phyloP scores from a whole-genome alignment of 2,113 vertebrate species.

The Pleuronectes platessa region DNA sequence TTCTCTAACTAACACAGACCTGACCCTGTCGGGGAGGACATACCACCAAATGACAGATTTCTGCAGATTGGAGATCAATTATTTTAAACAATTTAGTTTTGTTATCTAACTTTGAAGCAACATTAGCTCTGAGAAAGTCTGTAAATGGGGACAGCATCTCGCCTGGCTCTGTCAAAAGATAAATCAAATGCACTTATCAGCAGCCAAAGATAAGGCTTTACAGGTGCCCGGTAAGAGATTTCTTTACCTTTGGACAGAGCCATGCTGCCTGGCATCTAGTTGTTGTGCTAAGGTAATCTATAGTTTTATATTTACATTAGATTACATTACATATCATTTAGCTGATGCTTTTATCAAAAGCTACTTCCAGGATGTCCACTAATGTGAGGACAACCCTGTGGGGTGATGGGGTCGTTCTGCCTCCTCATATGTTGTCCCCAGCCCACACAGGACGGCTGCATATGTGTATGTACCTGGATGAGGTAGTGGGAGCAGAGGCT shows the following conservation, averaged over 20 bases:
- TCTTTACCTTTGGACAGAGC: neutral
- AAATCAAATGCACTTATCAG: neutral
- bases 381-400: neutral
- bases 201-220: neutral
- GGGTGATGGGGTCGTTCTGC: neutral
- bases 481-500: slow-evolving; percentile 98
- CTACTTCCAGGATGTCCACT: neutral
- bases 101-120: neutral
- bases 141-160: neutral
- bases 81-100: neutral
- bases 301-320: neutral
- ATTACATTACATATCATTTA: no score
- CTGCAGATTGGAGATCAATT: neutral
- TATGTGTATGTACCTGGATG: slow-evolving; percentile 88
- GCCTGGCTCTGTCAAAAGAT: neutral
- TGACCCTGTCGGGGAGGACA: slow-evolving; percentile 1
- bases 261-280: neutral
- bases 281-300: neutral
- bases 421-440: neutral
- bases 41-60: neutral
- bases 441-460: slow-evolving; percentile 11
- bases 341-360: no score
- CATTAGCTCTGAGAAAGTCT: neutral
- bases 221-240: neutral
- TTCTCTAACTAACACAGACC: neutral